Conservation (phyloP, 2,888 invertebrate species). For the Lordiphosa andalusiaca region DNA sequence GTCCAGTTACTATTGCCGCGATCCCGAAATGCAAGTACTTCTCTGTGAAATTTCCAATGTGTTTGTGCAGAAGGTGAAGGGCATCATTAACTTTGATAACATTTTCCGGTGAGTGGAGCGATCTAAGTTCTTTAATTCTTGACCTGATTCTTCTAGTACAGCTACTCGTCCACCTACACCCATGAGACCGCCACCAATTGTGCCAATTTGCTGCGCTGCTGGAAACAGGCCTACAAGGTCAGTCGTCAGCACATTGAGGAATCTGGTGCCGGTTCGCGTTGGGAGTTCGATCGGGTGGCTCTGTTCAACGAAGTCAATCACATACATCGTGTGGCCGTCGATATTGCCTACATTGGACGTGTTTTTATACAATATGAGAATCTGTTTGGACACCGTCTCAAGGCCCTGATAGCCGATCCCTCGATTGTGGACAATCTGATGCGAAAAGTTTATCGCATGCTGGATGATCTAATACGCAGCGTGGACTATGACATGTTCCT, state of each 20-base stretch:
- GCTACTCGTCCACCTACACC: slow-evolving; percentile 73
- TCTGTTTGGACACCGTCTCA: slow-evolving; percentile 92
- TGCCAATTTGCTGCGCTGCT: slow-evolving; percentile 77
- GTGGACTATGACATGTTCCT: slow-evolving; percentile 92
- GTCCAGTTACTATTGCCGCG: slow-evolving; percentile 90
- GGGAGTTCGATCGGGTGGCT: slow-evolving; percentile 93
- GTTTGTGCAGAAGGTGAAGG: slow-evolving; percentile 88
- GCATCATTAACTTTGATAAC: slow-evolving; percentile 85
- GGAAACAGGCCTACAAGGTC: slow-evolving; percentile 86
- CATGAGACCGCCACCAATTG: slow-evolving; percentile 78
- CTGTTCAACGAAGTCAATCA: slow-evolving; percentile 93
- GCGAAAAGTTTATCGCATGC: slow-evolving; percentile 88
- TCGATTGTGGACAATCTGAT: slow-evolving; percentile 92
- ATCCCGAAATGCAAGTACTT: slow-evolving; percentile 92
- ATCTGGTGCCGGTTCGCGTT: slow-evolving; percentile 91
- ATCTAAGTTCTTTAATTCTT: not conserved
- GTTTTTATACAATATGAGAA: slow-evolving; percentile 93
- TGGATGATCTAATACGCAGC: slow-evolving; percentile 87
- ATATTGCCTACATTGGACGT: slow-evolving; percentile 89
- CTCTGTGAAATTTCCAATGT: slow-evolving; percentile 92
- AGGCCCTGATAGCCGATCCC: slow-evolving; percentile 92
- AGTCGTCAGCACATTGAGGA: slow-evolving; percentile 92
- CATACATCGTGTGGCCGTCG: slow-evolving; percentile 88
- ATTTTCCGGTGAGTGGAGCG: slow-evolving; percentile 86
- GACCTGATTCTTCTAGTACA: slow-evolving; percentile 22